Evolutionary conservation across 2,797 vertebrate species (phyloP), one percentile per base, ranked within the genome.

Genomic region (Myotis planiceps): DNA sequence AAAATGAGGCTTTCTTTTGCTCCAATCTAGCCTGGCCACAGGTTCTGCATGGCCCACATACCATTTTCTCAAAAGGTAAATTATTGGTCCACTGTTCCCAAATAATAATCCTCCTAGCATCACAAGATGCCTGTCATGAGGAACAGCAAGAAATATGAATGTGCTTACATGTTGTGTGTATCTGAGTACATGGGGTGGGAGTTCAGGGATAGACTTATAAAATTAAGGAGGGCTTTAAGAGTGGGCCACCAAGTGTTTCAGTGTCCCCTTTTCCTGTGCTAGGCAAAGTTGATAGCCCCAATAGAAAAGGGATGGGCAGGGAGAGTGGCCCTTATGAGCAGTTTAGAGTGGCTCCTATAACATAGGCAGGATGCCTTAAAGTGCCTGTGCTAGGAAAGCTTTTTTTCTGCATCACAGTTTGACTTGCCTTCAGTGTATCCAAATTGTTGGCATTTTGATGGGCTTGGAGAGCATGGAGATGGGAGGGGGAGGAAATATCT

Each of bases 361-460:
- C 19, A 10, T 32, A 87, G 51, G 29, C 29, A 90, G 45, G 60
- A 87, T 89, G 23, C 16, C 83, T 86, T 10, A 2, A 76, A 80
- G 29, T 86, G 34, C 15, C 15, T 18, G 23, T 63, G 58, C 39
- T 65, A 88, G 45, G 55, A 82, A 88, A 76, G 23, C 1, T 6
- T 63, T 78, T 45, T 81, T 79, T 74, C 51, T 95, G 47, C 39
- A 90, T 72, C 42, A 25, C 6, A 85, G 29, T 79, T 51, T 92
- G 34, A n/a, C 47, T 92, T 88, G n/a, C 25, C 37, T 95, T 60
- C 42, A 71, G 0, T 92, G 8, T 86, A 51, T 65, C 32, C 58
- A 94, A 92, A 89, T 14, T 76, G 39, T 51, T 65, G 37, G 13
- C 3, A 74, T 94, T 95, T 96, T 90, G 27, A 39, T 72, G n/a